Conservation (phyloP, 1,140 invertebrate species). For the Procambarus clarkii region DNA sequence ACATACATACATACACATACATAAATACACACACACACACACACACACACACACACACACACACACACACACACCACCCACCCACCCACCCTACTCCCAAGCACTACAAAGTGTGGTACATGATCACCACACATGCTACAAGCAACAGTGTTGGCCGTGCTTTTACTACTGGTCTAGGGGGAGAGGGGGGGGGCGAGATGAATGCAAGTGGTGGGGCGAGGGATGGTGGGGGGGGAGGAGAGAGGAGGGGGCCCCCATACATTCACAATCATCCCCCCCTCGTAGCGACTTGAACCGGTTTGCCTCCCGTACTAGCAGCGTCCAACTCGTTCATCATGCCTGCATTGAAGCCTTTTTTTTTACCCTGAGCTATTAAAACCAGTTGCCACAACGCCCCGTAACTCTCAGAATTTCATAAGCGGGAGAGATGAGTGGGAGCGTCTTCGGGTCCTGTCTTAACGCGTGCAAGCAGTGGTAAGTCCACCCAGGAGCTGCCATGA, state of each 20-base stretch:
- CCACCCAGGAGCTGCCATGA: no score
- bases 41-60: background rate
- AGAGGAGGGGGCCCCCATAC: slow-evolving; percentile 30
- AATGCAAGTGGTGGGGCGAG: background rate
- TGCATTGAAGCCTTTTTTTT: slow-evolving; percentile 31
- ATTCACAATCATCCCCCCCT: slow-evolving; percentile 34
- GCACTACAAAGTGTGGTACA: background rate
- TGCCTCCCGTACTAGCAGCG: slow-evolving; percentile 26
- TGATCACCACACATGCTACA: no score
- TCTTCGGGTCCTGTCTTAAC: no score
- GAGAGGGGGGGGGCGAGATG: no score
- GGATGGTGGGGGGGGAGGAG: background rate
- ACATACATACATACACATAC: no score
- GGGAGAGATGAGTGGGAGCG: no score
- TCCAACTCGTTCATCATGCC: slow-evolving; percentile 26
- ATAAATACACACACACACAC: no score
- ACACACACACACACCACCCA: background rate
- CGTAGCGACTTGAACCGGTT: slow-evolving; percentile 51
- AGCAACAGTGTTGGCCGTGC: no score
- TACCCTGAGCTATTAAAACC: slow-evolving; percentile 17
- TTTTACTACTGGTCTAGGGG: slow-evolving; percentile 3
- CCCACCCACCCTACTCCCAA: background rate
- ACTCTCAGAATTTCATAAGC: background rate
- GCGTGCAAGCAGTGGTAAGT: no score
- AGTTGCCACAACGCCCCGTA: background rate